Conservation (phyloP, 2,888 invertebrate genomes). For the Yponomeuta sedellus region DNA sequence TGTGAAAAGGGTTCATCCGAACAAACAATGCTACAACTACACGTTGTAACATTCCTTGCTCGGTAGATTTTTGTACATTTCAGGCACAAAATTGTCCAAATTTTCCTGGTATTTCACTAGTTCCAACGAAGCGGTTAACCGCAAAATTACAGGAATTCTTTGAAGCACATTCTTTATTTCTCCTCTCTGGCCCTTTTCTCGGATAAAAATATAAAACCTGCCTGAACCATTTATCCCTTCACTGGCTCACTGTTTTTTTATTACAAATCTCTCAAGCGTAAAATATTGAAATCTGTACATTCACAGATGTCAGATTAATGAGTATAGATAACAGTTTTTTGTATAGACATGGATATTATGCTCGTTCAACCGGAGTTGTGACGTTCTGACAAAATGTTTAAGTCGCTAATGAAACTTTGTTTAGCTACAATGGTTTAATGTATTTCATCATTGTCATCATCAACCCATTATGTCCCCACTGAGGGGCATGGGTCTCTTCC, state of each 20-base stretch:
- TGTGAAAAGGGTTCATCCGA: too few species aligned
- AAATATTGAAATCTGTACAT: not conserved
- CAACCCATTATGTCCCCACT: too few species aligned
- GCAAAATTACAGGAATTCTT: not conserved
- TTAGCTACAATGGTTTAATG: too few species aligned
- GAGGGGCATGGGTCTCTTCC: too few species aligned
- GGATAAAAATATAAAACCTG: not conserved
- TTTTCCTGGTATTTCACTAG: conserved; percentile 1
- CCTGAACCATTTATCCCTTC: not conserved
- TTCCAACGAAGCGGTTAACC: not conserved
- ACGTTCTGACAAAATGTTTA: too few species aligned
- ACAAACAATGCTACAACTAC: too few species aligned
- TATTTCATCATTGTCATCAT: too few species aligned
- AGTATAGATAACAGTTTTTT: too few species aligned
- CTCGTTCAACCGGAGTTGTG: too few species aligned
- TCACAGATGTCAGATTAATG: too few species aligned
- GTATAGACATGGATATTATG: too few species aligned
- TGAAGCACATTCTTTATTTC: not conserved
- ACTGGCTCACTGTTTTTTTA: not conserved
- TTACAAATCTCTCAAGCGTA: not conserved
- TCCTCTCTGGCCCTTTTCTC: not conserved
- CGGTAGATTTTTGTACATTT: not conserved
- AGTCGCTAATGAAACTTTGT: too few species aligned
- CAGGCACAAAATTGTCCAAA: not conserved
- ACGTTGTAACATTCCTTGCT: not conserved